A percentile compares a stretch with the other conserved stretches of the same genome.
Evolutionary conservation across 2,888 invertebrate genomes (phyloP).

Genomic region (Heliconius hortense): DNA sequence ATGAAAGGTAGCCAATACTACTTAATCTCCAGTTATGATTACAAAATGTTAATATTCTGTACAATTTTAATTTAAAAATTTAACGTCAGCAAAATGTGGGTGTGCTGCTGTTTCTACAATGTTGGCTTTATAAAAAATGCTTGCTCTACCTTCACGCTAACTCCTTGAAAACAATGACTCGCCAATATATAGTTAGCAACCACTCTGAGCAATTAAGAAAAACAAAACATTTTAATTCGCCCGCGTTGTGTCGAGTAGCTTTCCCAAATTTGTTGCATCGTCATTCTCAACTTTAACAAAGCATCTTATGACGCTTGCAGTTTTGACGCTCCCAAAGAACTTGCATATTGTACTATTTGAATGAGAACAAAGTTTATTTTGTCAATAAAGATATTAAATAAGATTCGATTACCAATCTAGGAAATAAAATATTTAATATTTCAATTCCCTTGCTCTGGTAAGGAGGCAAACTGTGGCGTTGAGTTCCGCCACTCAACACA

Average conservation of each 20-base stretch:
- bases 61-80: slow-evolving; percentile 7
- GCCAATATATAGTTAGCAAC: slow-evolving; percentile 74
- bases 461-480: no score
- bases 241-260: slow-evolving; percentile 47
- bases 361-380: neutral
- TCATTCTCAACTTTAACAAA: slow-evolving; percentile 61
- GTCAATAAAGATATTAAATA: no score
- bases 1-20: slow-evolving; percentile 35
- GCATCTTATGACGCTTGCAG: slow-evolving; percentile 34
- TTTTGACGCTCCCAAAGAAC: slow-evolving; percentile 20
- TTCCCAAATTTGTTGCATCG: slow-evolving; percentile 46
- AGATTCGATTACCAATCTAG: no score
- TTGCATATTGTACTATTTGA: neutral
- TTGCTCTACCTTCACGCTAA: slow-evolving; percentile 62
- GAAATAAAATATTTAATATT: no score
- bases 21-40: slow-evolving; percentile 21
- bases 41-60: neutral
- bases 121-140: slow-evolving; percentile 60
- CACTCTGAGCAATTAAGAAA: slow-evolving; percentile 79
- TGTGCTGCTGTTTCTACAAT: neutral
- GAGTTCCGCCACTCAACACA: no score
- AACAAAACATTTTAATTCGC: slow-evolving; percentile 79
- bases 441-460: no score
- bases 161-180: slow-evolving; percentile 79
- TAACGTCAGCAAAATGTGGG: neutral